A percentile compares a stretch with the other conserved stretches of the same genome.
Conservation (phyloP, 2,888 invertebrate genomes). For the Clepsis dumicolana region DNA sequence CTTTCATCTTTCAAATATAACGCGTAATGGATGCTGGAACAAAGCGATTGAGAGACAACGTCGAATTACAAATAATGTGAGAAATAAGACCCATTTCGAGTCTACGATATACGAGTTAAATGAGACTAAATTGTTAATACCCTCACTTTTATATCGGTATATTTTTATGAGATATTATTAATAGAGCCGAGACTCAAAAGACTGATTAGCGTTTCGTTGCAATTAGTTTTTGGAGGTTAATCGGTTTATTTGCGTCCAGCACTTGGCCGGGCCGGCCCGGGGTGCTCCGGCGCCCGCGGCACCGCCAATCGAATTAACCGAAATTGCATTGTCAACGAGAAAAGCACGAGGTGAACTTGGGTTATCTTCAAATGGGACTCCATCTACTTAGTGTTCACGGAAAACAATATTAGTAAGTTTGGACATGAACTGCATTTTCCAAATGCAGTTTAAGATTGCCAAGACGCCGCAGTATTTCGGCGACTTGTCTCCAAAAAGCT, state of each 20-base stretch:
- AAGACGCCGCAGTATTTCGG: neutral
- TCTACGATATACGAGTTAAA: conserved; percentile 19
- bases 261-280: conserved; percentile 47
- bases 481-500: neutral
- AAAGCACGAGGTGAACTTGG: conserved; percentile 52
- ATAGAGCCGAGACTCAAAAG: conserved; percentile 56
- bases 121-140: conserved; percentile 15
- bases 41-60: conserved; percentile 33
- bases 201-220: conserved; percentile 67
- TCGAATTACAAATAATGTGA: conserved; percentile 43
- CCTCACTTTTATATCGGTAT: neutral
- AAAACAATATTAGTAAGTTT: neutral
- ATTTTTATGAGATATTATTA: neutral
- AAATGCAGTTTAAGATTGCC: neutral
- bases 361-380: conserved; percentile 12
- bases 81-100: conserved; percentile 33
- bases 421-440: neutral
- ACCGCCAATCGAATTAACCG: conserved; percentile 72
- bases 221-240: conserved; percentile 75
- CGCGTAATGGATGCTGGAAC: conserved; percentile 49
- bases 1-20: conserved; percentile 67
- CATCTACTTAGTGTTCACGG: neutral
- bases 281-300: conserved; percentile 42
- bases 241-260: conserved; percentile 74
- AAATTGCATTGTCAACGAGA: conserved; percentile 79